Conservation (phyloP, 1,140 invertebrate species). For the Catajapyx aquilonaris region DNA sequence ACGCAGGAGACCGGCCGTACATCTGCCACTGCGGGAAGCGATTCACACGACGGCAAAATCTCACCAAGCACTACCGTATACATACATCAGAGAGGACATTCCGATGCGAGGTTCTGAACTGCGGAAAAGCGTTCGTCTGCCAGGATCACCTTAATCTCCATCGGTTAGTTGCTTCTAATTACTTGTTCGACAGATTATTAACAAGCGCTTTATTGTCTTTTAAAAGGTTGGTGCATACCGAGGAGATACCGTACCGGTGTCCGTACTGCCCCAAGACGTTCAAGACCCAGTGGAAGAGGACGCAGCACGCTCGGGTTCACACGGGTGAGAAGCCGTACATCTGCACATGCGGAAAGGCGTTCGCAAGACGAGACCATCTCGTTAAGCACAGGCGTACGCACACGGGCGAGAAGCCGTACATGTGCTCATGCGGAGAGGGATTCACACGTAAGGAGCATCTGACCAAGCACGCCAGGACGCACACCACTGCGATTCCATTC, state of each 20-base stretch:
- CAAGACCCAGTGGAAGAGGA: constrained; percentile 10
- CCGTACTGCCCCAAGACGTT: constrained; percentile 20
- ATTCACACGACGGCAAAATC: constrained; percentile 41
- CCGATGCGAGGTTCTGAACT: too few species aligned
- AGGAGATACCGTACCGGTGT: constrained; percentile 32
- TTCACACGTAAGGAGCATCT: constrained; percentile 43
- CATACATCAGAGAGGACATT: constrained; percentile 50
- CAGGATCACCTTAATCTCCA: not conserved
- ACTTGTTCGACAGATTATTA: constrained; percentile 36
- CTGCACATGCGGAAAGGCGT: constrained; percentile 22
- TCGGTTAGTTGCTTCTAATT: too few species aligned
- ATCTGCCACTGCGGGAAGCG: constrained; percentile 21
- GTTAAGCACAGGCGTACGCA: constrained; percentile 34
- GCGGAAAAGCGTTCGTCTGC: constrained; percentile 24
- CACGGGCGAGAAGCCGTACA: constrained; percentile 35
- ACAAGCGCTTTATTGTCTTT: constrained; percentile 37
- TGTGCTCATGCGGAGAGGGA: constrained; percentile 26
- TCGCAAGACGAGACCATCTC: constrained; percentile 31
- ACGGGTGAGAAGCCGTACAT: constrained; percentile 14
- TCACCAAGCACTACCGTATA: constrained; percentile 44
- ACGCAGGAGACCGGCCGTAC: constrained; percentile 13
- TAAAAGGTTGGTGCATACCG: constrained; percentile 28
- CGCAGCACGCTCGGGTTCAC: constrained; percentile 12
- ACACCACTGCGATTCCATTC: too few species aligned
- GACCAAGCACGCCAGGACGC: constrained; percentile 43